phyloP scores from a whole-genome alignment of 2,888 invertebrate species.

The Ceraclea dissimilis region DNA sequence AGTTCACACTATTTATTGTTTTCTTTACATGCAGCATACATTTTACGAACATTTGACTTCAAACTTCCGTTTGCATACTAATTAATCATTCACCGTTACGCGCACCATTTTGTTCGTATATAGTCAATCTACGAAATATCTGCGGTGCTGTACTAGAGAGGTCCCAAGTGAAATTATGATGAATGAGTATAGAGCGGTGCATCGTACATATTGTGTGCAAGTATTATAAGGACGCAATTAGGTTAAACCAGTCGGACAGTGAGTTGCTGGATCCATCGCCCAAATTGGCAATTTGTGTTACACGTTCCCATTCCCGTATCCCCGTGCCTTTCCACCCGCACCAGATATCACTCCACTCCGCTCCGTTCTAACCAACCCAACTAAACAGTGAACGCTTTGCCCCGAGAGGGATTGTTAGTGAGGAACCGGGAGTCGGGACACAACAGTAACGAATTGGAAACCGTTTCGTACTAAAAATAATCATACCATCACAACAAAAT shows the following conservation, averaged over 20 bases:
- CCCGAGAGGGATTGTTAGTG: constrained; percentile 1
- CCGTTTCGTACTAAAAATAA: too few species aligned
- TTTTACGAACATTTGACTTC: too few species aligned
- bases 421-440: neutral
- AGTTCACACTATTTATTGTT: too few species aligned
- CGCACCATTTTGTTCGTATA: neutral
- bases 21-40: too few species aligned
- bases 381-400: too few species aligned
- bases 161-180: neutral
- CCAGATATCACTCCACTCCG: too few species aligned
- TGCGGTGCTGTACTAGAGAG: neutral
- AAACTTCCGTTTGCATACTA: too few species aligned
- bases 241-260: constrained; percentile 1
- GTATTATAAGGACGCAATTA: neutral
- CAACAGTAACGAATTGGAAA: neutral
- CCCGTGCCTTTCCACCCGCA: neutral
- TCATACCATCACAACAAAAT: too few species aligned
- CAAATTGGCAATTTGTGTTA: constrained; percentile 2
- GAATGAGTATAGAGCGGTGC: neutral
- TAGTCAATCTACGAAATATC: neutral
- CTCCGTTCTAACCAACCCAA: too few species aligned
- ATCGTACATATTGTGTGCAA: neutral
- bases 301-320: neutral
- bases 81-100: neutral
- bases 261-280: neutral